Conservation (phyloP, 53 echinoderm and acorn worm species). For the Mesocentrotus franciscanus region DNA sequence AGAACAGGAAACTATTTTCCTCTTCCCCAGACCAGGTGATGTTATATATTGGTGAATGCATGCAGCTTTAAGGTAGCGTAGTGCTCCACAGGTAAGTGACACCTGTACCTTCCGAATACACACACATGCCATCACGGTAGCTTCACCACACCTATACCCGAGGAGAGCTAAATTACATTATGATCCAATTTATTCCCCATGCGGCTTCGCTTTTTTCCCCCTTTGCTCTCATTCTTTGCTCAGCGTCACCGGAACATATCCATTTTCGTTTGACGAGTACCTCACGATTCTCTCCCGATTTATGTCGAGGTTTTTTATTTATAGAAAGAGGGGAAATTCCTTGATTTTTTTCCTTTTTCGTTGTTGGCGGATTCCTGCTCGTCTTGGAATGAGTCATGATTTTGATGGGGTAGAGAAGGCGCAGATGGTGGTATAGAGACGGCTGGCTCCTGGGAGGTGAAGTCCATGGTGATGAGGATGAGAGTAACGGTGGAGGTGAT, state of each 20-base stretch:
- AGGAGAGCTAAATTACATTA: slow-evolving; percentile 29
- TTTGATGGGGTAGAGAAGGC: not conserved
- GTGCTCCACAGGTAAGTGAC: slow-evolving; percentile 55
- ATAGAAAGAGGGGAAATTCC: slow-evolving; percentile 42
- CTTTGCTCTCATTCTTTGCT: not conserved
- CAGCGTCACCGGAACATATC: slow-evolving; percentile 37
- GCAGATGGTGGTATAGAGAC: not conserved
- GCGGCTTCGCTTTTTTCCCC: slow-evolving; percentile 10
- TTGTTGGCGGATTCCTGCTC: not conserved
- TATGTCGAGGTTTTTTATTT: not conserved
- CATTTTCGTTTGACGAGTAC: slow-evolving; percentile 25
- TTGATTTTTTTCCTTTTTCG: not conserved
- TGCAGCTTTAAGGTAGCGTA: slow-evolving; percentile 29
- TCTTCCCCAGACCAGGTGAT: not conserved
- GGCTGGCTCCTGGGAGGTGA: not conserved
- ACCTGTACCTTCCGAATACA: not conserved
- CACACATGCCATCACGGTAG: not conserved
- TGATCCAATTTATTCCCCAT: slow-evolving; percentile 8
- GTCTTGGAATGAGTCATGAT: not conserved
- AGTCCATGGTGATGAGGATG: not conserved
- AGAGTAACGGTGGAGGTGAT: not conserved
- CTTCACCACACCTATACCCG: too few relatives aligned
- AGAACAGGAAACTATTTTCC: too few relatives aligned
- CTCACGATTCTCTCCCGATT: slow-evolving; percentile 25
- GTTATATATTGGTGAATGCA: not conserved